A percentile compares a stretch with the other conserved stretches of the same genome.
Conservation (phyloP, 2,888 invertebrate species). For the Mantis religiosa region DNA sequence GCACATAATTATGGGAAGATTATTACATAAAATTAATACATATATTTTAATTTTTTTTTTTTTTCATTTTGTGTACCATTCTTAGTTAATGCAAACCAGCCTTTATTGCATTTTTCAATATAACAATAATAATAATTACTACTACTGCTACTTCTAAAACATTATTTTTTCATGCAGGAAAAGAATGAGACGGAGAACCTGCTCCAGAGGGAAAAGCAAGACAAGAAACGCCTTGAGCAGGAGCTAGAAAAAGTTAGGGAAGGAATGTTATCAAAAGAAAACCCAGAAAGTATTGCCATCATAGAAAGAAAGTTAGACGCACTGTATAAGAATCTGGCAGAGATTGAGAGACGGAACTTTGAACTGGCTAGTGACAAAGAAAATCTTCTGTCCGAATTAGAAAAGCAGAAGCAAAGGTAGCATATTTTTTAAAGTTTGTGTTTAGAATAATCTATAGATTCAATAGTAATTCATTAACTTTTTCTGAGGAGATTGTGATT, state of each 20-base stretch:
- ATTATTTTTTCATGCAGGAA: neutral
- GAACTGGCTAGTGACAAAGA: slow-evolving; percentile 16
- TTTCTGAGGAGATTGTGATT: neutral
- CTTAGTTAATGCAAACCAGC: no score
- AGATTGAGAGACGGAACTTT: neutral
- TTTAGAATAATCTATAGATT: neutral
- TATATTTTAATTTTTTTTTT: no score
- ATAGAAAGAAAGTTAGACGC: slow-evolving; percentile 6
- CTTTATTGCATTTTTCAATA: no score
- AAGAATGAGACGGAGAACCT: slow-evolving; percentile 3
- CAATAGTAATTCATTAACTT: neutral
- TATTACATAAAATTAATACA: no score
- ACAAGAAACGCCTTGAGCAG: neutral
- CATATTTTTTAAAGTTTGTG: neutral
- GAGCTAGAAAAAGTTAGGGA: slow-evolving; percentile 1
- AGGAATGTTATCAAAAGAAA: neutral
- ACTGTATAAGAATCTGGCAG: slow-evolving; percentile 10
- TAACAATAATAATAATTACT: no score
- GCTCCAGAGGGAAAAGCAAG: neutral
- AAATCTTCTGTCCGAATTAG: neutral
- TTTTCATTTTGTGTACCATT: no score
- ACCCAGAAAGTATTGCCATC: neutral
- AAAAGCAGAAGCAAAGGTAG: slow-evolving; percentile 10
- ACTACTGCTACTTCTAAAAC: no score
- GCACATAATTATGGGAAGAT: no score